Evolutionary conservation across 1,140 invertebrate genomes (phyloP).

Genomic region (Drosophila fuyamai): DNA sequence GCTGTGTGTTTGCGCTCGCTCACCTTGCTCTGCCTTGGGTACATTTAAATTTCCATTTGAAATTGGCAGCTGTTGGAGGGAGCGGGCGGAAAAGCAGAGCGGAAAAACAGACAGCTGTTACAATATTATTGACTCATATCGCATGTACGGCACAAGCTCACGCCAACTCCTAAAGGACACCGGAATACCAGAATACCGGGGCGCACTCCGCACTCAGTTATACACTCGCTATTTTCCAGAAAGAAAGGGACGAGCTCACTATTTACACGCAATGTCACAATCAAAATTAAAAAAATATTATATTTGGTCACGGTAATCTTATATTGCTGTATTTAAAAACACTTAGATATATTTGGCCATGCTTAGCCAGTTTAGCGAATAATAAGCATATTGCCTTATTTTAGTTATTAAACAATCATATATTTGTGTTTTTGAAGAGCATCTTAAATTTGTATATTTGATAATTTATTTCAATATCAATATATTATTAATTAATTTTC

Average conservation of each 20-base stretch:
- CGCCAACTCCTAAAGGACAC: conserved; percentile 41
- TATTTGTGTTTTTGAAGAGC: too few species aligned
- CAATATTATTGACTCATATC: conserved; percentile 82
- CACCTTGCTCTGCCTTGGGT: conserved; percentile 41
- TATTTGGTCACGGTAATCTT: too few species aligned
- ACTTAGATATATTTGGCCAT: too few species aligned
- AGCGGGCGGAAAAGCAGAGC: conserved; percentile 9
- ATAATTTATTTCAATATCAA: not conserved
- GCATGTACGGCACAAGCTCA: conserved; percentile 66
- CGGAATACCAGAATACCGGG: not conserved
- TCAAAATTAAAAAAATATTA: too few species aligned
- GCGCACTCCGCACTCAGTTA: conserved; percentile 4
- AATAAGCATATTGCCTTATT: too few species aligned
- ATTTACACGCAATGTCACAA: too few species aligned
- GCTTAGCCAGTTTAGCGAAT: too few species aligned
- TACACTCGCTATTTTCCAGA: not conserved
- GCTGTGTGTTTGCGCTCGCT: conserved; percentile 11
- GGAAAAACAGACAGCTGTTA: conserved; percentile 74
- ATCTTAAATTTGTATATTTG: too few species aligned
- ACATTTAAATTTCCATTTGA: conserved; percentile 78
- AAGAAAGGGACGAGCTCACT: not conserved
- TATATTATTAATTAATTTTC: too few species aligned
- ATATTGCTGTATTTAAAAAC: too few species aligned
- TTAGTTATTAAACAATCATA: too few species aligned
- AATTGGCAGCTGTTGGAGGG: conserved; percentile 46